Base-by-base conservation (phyloP, 1,140 invertebrate species). In the Drosophila eugracilis region DNA sequence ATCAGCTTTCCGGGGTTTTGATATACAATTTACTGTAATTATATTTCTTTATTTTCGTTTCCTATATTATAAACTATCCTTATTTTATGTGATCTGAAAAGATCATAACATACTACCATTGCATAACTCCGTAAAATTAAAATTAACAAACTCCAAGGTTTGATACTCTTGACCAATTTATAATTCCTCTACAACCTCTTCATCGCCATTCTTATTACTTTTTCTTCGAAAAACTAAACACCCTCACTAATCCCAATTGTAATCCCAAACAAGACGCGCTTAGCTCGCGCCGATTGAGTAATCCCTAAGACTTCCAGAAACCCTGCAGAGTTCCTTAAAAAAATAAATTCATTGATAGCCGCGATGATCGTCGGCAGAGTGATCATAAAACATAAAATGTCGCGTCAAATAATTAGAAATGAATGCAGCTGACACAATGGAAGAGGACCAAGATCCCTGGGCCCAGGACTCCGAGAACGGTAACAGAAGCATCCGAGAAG, bases 391-490 rank as follows among this genome's bases (percentile, higher is more conserved):
- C 26, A 22, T 28, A 19, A 50, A 75, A 73, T 45, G 65, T 78
- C 71, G 75, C 50, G 70, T 62, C 44, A 78, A 74, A 83, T 86
- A 81, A 86, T 86, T 86, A 57, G 69, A 88, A 78, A 66, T 44
- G 63, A 58, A 86, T 88, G 69, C 81, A 71, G 78, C 52, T 78
- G 74, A 58, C 45, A 86, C 67, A 88, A 86, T 67, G 70, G 39
- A 55, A 24, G 19, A 26, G 15, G 62, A 41, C 41, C 57, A 37
- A 44, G 44, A 57, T 45, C n/a, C n/a, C n/a, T n/a, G n/a, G 12
- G 9, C 21, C 69, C 70, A 77, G 58, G 32, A 5, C 39, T 41
- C 62, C 60, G 19, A 52, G 41, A 9, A 37, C 30, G 19, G 36
- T 41, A 42, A 37, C 44, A 55, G 49, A 53, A 57, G 55, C 52